These are phyloP conservation scores for Gadus macrocephalus DNA, from an alignment of 2,113 vertebrate species.

Conservation along the genomic window DNA sequence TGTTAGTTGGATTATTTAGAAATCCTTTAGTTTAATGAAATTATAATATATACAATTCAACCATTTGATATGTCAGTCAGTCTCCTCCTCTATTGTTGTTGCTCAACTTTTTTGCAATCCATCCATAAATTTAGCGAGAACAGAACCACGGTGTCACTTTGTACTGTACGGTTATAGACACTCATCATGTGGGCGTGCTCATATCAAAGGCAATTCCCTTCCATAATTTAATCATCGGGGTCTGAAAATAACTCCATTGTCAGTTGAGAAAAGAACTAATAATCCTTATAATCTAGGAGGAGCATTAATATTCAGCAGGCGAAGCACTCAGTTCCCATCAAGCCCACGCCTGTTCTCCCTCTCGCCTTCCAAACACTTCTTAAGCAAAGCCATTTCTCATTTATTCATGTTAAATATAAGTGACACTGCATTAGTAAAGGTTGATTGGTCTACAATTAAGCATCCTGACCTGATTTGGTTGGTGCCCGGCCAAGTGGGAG, in stretches of 20 bases:
- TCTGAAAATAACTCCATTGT: constrained; percentile 76
- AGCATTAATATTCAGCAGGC: constrained; percentile 80
- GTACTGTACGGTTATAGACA: constrained; percentile 45
- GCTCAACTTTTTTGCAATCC: constrained; percentile 11
- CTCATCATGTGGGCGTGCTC: constrained; percentile 53
- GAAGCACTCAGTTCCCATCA: constrained; percentile 73
- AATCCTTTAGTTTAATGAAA: constrained; percentile 5
- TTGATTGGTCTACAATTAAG: constrained; percentile 81
- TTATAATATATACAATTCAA: not conserved
- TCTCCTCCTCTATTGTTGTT: constrained; percentile 65
- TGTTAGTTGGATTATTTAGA: constrained; percentile 24
- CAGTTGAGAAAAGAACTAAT: constrained; percentile 72
- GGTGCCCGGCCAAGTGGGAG: constrained; percentile 42
- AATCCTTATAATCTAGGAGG: constrained; percentile 78
- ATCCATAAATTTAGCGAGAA: constrained; percentile 39
- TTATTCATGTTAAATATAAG: constrained; percentile 77
- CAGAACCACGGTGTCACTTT: constrained; percentile 41
- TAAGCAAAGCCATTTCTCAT: constrained; percentile 74
- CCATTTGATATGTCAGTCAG: not conserved
- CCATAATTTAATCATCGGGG: constrained; percentile 74
- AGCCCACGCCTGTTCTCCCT: constrained; percentile 58
- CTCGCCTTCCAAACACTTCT: constrained; percentile 58
- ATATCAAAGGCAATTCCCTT: constrained; percentile 64
- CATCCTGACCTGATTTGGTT: constrained; percentile 72
- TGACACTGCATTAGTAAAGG: constrained; percentile 74